Evolutionary conservation across 2,113 vertebrate species (phyloP).

Genomic region (Pygoscelis antarcticus): DNA sequence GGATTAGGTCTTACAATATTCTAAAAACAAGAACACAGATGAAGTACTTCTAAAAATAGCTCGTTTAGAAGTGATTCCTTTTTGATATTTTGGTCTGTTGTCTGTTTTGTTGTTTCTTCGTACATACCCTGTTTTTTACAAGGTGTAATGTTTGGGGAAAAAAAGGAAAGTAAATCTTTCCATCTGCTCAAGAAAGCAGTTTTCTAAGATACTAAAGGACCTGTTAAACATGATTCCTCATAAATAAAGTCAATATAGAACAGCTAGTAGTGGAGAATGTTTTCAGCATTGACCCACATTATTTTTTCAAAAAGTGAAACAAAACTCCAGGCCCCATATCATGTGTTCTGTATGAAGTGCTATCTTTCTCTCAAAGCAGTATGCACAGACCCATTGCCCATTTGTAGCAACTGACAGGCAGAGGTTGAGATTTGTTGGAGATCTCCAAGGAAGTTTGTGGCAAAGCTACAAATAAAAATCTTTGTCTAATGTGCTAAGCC

Average conservation of each 20-base stretch:
- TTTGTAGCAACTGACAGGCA: not conserved
- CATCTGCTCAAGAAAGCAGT: not conserved
- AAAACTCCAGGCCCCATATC: not conserved
- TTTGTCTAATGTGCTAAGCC: not conserved
- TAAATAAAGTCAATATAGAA: not conserved
- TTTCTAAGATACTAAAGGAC: not conserved
- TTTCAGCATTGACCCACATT: not conserved
- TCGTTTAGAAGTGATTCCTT: not conserved
- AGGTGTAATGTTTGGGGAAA: not conserved
- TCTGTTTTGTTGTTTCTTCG: not conserved
- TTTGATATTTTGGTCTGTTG: not conserved
- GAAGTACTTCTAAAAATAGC: not conserved
- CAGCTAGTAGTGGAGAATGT: not conserved
- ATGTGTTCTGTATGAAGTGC: not conserved
- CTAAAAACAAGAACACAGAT: not conserved
- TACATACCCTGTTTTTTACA: not conserved
- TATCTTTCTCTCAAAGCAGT: not conserved
- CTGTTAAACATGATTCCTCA: not conserved
- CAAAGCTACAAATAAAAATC: conserved; percentile 2
- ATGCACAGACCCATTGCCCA: not conserved
- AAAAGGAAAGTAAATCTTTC: not conserved
- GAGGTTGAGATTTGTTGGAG: not conserved
- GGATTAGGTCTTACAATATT: not conserved
- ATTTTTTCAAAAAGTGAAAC: not conserved
- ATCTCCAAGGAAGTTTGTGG: not conserved